A percentile compares a stretch with the other conserved stretches of the same genome.
These are phyloP conservation scores for Lamprologus tigripictilis DNA, from an alignment of 2,113 vertebrate genomes.

Conservation along the genomic window DNA sequence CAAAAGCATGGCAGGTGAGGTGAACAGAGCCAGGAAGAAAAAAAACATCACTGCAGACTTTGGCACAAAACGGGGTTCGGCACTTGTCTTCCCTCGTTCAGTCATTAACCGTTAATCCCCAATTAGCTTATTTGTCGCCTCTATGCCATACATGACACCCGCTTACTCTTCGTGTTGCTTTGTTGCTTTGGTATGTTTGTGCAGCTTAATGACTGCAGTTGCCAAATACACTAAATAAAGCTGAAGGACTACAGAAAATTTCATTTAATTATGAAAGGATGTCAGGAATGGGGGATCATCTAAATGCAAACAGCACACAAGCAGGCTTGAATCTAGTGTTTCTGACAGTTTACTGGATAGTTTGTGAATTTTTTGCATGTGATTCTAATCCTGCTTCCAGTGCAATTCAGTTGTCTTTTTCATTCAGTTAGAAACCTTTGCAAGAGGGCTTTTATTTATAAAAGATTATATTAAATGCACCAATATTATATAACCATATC, in stretches of 20 bases:
- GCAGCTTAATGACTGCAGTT: constrained; percentile 4
- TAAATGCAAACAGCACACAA: neutral
- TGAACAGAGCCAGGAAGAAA: constrained; percentile 2
- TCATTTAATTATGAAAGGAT: neutral
- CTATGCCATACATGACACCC: constrained; percentile 22
- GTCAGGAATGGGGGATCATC: neutral
- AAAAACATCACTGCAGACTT: neutral
- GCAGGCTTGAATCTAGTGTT: neutral
- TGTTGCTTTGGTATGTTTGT: constrained; percentile 19
- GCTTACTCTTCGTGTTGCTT: constrained; percentile 22
- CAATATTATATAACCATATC: neutral
- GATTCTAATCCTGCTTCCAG: neutral
- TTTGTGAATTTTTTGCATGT: neutral
- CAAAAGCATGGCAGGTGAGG: constrained; percentile 37
- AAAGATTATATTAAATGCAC: neutral
- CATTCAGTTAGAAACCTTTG: neutral
- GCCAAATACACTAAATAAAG: constrained; percentile 19
- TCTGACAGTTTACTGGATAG: neutral
- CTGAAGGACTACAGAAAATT: neutral
- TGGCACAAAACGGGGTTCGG: constrained; percentile 21
- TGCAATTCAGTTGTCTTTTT: neutral
- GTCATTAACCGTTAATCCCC: constrained; percentile 62
- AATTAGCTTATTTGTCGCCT: constrained; percentile 60
- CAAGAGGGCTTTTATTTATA: neutral
- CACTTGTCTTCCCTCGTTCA: constrained; percentile 29